These are phyloP conservation scores for Phortica okadai DNA, from an alignment of 2,888 invertebrate genomes.

Conservation along the genomic window DNA sequence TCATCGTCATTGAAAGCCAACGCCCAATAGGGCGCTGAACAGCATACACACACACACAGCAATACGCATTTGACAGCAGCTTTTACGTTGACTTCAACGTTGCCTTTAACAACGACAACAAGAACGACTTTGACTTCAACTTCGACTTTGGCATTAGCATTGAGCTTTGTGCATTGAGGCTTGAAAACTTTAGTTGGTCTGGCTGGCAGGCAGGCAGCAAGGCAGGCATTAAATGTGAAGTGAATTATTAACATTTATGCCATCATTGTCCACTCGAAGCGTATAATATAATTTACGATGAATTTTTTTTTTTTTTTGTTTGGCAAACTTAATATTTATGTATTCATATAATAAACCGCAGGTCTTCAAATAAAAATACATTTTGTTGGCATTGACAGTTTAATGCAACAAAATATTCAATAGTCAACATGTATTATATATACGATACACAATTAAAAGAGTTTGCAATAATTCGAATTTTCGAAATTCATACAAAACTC, in stretches of 20 bases:
- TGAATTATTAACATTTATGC: conserved; percentile 6
- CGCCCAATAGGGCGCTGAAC: neutral
- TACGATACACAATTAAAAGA: too few relatives aligned
- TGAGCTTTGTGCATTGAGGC: conserved; percentile 3
- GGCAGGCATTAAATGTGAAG: conserved; percentile 14
- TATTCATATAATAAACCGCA: too few relatives aligned
- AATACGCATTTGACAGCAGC: neutral
- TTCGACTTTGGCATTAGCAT: conserved; percentile 2
- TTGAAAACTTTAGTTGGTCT: neutral
- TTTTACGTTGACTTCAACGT: neutral
- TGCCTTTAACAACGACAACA: neutral
- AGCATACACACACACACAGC: neutral
- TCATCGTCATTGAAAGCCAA: conserved; percentile 3
- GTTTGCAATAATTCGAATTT: too few relatives aligned
- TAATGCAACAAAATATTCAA: too few relatives aligned
- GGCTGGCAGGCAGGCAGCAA: neutral
- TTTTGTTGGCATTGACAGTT: too few relatives aligned
- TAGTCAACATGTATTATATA: too few relatives aligned
- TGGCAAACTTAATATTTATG: neutral
- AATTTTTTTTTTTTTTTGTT: neutral
- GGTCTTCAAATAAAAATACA: too few relatives aligned
- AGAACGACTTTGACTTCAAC: neutral
- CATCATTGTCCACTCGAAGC: neutral
- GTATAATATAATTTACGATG: neutral
- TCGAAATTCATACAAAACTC: neutral